These are phyloP conservation scores for Amblyopsis hoosieri DNA, from an alignment of 2,797 vertebrate species.

Conservation along the genomic window DNA sequence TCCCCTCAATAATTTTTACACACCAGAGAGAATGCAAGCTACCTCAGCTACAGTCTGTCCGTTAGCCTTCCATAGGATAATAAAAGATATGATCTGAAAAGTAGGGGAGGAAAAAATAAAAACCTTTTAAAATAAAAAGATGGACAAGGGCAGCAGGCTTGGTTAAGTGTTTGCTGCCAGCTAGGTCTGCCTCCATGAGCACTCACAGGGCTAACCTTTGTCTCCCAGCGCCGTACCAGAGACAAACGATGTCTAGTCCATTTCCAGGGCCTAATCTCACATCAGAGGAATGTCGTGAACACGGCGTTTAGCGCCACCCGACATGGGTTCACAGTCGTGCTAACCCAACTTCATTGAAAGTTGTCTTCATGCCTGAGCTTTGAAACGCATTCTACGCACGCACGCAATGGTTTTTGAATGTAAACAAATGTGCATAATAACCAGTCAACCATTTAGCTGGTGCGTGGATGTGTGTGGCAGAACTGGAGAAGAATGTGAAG, in stretches of 20 bases:
- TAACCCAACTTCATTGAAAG: constrained; percentile 51
- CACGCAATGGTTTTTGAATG: constrained; percentile 60
- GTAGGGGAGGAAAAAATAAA: constrained; percentile 29
- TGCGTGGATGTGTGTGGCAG: constrained; percentile 46
- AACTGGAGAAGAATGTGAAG: constrained; percentile 33
- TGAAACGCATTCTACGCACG: constrained; percentile 51
- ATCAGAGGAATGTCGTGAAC: constrained; percentile 71
- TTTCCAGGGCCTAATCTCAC: constrained; percentile 67
- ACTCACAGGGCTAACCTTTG: constrained; percentile 46
- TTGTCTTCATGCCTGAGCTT: constrained; percentile 66
- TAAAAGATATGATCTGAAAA: constrained; percentile 50
- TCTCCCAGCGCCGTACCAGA: constrained; percentile 50
- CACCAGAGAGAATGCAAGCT: constrained; percentile 64
- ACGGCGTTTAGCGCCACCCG: constrained; percentile 51
- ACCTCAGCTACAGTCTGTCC: constrained; percentile 64
- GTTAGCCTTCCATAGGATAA: constrained; percentile 62
- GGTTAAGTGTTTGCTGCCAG: constrained; percentile 49
- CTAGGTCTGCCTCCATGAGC: constrained; percentile 33
- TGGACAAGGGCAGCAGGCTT: constrained; percentile 48
- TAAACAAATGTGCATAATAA: constrained; percentile 73
- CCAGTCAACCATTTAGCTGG: constrained; percentile 70
- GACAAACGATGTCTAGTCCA: constrained; percentile 60
- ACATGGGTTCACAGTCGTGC: constrained; percentile 63
- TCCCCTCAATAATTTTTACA: constrained; percentile 53
- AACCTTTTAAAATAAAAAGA: constrained; percentile 42